Evolutionary conservation across 2,113 vertebrate genomes (phyloP), one percentile per base, ranked within the genome.

Genomic region (Lathamus discolor): DNA sequence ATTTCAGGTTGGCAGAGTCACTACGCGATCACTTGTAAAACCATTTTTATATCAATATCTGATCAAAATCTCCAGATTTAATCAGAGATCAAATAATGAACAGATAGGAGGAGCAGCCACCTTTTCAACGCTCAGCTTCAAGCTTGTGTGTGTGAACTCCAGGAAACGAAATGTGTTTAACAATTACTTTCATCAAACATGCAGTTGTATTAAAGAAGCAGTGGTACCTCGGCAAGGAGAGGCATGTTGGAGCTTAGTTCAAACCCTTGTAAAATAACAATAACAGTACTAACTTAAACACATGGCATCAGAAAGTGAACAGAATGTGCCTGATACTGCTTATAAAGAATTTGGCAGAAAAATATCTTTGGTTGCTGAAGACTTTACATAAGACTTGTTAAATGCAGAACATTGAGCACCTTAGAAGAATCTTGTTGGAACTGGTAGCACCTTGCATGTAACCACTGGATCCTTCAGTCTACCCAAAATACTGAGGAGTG

Each of bases 391-490:
- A 33, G 63, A n/a, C 9, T 67, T 81, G 39, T 5, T 62, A 41
- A 75, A 75, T 51, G 23, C 6, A 59, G 13, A 16, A 67, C 14
- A 43, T 4, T 4, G 25, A 43, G 28, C 29, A 55, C 10, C 8
- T 68, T n/a, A 48, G 31, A 24, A 68, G 29, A 35, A 68, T 28
- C 22, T 19, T 31, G 39, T 23, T 31, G 39, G 39, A 22, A 22
- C 7, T 25, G 4, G n/a, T 7, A 37, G 27, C 52, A 48, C 5
- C 9, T 51, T 1, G 1, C 18, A 2, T 24, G 14, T 76, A 59
- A 59, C 11, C 7, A 27, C 43, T 61, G 31, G 11, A 13, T 83
- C 24, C 33, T 29, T 37, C 49, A 59, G 14, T n/a, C 33, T 14
- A 35, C 20, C 3, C 43, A 31, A 39, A 83, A 41, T 22, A 46